Percentiles rank a stretch among this genome's conserved stretches.
Evolutionary conservation across 2,797 vertebrate species (phyloP).

Genomic region (Labeo calbasu): DNA sequence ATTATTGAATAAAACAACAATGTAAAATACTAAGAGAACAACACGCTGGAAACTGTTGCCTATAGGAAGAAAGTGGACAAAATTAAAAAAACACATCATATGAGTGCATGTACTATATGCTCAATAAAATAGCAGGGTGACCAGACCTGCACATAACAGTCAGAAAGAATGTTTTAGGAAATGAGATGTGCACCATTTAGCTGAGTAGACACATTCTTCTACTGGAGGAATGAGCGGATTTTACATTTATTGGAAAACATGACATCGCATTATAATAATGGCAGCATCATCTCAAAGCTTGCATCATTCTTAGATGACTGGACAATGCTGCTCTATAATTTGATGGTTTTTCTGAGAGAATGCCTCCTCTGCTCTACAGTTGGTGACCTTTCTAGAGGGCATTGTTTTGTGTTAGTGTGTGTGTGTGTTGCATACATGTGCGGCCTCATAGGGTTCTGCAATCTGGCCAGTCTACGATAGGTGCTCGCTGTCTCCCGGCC

Average conservation of each 20-base stretch:
- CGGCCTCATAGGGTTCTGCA: conserved; percentile 20
- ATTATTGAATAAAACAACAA: background rate
- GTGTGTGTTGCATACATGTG: conserved; percentile 3
- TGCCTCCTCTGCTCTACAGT: background rate
- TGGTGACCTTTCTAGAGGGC: conserved; percentile 20
- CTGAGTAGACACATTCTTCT: background rate
- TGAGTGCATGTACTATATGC: background rate
- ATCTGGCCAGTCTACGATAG: conserved; percentile 48
- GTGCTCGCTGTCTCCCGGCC: conserved; percentile 54
- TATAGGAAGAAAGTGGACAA: background rate
- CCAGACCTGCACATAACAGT: background rate
- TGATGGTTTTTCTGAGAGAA: background rate
- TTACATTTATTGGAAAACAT: background rate
- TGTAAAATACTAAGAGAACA: background rate
- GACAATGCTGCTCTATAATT: conserved; percentile 1
- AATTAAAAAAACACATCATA: background rate
- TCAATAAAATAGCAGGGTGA: background rate
- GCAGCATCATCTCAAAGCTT: background rate
- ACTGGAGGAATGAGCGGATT: background rate
- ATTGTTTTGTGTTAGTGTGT: background rate
- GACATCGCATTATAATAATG: background rate
- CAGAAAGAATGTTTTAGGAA: background rate
- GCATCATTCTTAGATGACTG: background rate
- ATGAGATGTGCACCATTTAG: background rate
- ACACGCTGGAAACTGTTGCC: background rate